phyloP scores from a whole-genome alignment of 2,113 vertebrate genomes.

The Macrotus californicus region DNA sequence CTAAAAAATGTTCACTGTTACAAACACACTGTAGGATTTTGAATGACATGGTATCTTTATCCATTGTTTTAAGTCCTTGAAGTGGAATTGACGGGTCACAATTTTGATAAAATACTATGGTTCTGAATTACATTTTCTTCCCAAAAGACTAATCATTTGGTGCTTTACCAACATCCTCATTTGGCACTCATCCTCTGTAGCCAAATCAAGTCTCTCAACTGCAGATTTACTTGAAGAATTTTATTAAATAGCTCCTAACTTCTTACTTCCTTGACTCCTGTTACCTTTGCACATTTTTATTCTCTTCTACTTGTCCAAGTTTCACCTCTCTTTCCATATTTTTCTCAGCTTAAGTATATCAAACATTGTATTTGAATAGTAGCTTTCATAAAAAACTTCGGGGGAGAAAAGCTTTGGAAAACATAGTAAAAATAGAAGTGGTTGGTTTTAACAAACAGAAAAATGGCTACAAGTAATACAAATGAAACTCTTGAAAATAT shows the following conservation, averaged over 20 bases:
- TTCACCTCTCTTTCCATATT: background rate
- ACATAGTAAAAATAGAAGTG: background rate
- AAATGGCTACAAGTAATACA: background rate
- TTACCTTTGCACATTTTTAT: background rate
- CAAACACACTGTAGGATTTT: background rate
- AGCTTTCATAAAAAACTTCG: background rate
- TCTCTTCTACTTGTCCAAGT: background rate
- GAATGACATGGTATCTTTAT: background rate
- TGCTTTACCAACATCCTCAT: background rate
- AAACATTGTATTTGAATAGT: background rate
- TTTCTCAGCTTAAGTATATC: background rate
- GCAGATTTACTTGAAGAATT: background rate
- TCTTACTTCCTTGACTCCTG: background rate
- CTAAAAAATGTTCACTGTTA: background rate
- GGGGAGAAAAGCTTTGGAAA: background rate
- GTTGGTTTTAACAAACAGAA: conserved; percentile 2
- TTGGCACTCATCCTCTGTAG: background rate
- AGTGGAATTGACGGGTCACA: background rate
- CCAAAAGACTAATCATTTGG: background rate
- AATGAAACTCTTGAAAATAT: background rate
- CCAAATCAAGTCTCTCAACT: conserved; percentile 11
- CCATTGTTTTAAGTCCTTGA: background rate
- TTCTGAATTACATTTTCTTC: conserved; percentile 3
- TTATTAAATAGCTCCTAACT: background rate
- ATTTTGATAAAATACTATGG: background rate